Evolutionary conservation across 2,888 invertebrate species (phyloP), one percentile per base, ranked within the genome.

Genomic region (Proisotoma minuta): DNA sequence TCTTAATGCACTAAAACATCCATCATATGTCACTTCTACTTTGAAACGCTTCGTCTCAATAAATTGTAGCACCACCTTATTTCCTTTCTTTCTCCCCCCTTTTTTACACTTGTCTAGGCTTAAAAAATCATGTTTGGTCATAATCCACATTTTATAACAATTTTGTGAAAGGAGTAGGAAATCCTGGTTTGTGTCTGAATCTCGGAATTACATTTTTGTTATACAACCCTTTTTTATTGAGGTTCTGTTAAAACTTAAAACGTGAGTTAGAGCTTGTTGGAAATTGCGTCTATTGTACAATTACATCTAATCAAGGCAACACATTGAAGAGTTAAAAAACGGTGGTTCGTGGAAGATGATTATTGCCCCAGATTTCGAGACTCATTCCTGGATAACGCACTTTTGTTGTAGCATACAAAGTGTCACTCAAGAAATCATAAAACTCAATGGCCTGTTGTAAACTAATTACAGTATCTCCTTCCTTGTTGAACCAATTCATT

Each of bases 1-100:
- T 56, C 47, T 39, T 52, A 51, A 40, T 49, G 28, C 50, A 50
- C 59, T 47, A 59, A 47, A 28, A 60, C 47, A 54, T 48, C 39
- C 48, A 60, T 49, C 49, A 47, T 47, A 47, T 48, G 48, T 57
- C 57, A 57, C 29, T 29, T 29, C 29, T n/a, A 54, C 22, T 5
- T 43, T 43, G 43, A n/a, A 18, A 43, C 43, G 43, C n/a, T n/a
- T n/a, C n/a, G n/a, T n/a, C n/a, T n/a, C n/a, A n/a, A n/a, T n/a
- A n/a, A n/a, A n/a, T n/a, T n/a, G n/a, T n/a, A n/a, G n/a, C n/a
- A n/a, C n/a, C n/a, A n/a, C n/a, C n/a, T n/a, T n/a, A n/a, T n/a
- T n/a, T n/a, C n/a, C n/a, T n/a, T n/a, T n/a, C n/a, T n/a, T n/a
- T n/a, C n/a, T n/a, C n/a, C n/a, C n/a, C n/a, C n/a, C n/a, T n/a